Base-by-base conservation (phyloP, 2,797 vertebrate genomes). In the Rhinella marina region DNA sequence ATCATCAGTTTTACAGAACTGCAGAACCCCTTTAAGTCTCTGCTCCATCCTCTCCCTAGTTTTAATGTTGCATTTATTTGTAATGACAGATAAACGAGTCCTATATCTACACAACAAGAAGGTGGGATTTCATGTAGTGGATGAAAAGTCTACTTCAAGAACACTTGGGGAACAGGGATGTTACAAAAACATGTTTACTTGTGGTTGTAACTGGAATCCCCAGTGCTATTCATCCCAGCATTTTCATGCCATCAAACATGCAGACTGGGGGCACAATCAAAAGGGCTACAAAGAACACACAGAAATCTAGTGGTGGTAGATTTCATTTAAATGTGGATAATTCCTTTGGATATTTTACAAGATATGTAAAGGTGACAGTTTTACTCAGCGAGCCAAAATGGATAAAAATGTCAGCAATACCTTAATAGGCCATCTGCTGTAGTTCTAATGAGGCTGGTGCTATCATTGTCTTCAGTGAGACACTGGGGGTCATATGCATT, bases 391-490 rank as follows among this genome's bases (percentile, higher is more conserved):
- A 94, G 93, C 92, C 91, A 87, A 94, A 91, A 92, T 93, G 93
- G 91, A 92, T 94, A 93, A 93, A 92, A 93, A 92, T 92, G 91
- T 93, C 93, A 92, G 87, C 77, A 92, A 95, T 94, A 93, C 94
- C 94, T 94, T 91, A 91, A 92, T 92, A 92, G 93, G 93, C 95
- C 94, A 95, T 95, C 95, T 96, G 94, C 93, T 92, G 90, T 92
- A 90, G 92, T 93, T 92, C 93, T 95, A 95, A 96, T 94, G 94
- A 95, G 93, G 92, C 93, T 93, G 91, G 92, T 94, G 93, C 93
- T 92, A 92, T 92, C 92, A 92, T 92, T 95, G 94, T 94, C 95
- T 95, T 93, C 93, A 93, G 92, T 92, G 91, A 90, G 94, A 93
- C 94, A 93, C 91, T 87, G 64, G 92, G 93, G 94, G 95, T 94